A percentile compares a stretch with the other conserved stretches of the same genome.
These are phyloP conservation scores for Brachypterus glaber DNA, from an alignment of 2,888 invertebrate genomes.

Conservation along the genomic window DNA sequence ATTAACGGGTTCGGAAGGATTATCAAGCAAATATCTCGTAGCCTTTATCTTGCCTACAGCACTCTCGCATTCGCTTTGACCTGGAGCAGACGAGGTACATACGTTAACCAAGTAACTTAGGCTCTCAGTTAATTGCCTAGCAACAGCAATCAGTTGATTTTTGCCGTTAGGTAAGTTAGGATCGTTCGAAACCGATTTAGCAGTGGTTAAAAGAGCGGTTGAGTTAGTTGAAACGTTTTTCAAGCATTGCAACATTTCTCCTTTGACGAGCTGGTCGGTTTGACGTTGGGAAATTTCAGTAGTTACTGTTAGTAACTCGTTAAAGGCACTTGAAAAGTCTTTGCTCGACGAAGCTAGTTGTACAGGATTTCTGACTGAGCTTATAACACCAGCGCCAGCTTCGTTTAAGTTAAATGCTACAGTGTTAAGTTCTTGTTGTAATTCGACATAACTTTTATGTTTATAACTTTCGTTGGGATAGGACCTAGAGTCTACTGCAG, in stretches of 20 bases:
- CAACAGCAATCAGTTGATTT: slow-evolving; percentile 80
- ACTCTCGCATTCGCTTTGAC: slow-evolving; percentile 94
- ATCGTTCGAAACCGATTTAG: slow-evolving; percentile 84
- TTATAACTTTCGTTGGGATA: slow-evolving; percentile 66
- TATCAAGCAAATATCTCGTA: slow-evolving; percentile 69
- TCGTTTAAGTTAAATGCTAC: slow-evolving; percentile 78
- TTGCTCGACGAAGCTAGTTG: slow-evolving; percentile 66
- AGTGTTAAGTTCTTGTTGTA: slow-evolving; percentile 75
- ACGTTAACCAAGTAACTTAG: slow-evolving; percentile 84
- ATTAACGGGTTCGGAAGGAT: slow-evolving; percentile 79
- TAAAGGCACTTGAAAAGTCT: slow-evolving; percentile 69
- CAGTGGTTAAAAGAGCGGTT: slow-evolving; percentile 74
- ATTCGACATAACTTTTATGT: slow-evolving; percentile 67
- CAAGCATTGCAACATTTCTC: slow-evolving; percentile 76
- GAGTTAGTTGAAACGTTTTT: slow-evolving; percentile 82
- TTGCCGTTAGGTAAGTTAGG: slow-evolving; percentile 82
- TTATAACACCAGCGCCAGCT: slow-evolving; percentile 74
- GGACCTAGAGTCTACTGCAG: slow-evolving; percentile 61
- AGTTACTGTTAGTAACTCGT: slow-evolving; percentile 65
- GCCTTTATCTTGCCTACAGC: slow-evolving; percentile 88
- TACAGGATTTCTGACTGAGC: slow-evolving; percentile 61
- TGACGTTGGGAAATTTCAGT: slow-evolving; percentile 82
- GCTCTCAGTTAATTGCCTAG: slow-evolving; percentile 81
- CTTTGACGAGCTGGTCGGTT: slow-evolving; percentile 60
- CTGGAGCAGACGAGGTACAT: slow-evolving; percentile 83